Percentiles rank a stretch among this genome's conserved stretches.
Conservation (phyloP, 2,113 vertebrate species). For the Penelope pileata region DNA sequence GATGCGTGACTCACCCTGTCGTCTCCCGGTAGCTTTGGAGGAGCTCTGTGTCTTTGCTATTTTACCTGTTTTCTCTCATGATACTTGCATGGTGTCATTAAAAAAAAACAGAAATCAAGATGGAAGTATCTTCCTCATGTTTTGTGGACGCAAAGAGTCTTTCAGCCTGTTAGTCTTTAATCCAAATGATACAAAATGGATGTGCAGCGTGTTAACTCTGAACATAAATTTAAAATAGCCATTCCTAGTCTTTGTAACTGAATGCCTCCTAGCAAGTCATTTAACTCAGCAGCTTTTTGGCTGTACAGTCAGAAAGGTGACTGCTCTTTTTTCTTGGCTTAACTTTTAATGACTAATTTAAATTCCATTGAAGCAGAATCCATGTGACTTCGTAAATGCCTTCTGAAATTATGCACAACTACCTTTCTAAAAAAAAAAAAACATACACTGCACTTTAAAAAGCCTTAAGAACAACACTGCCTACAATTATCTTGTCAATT, state of each 20-base stretch:
- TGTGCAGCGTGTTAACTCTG: not conserved
- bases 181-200: not conserved
- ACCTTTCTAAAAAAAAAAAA: not conserved
- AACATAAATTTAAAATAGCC: not conserved
- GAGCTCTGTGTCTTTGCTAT: not conserved
- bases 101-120: not conserved
- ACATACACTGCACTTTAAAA: not conserved
- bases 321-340: not conserved
- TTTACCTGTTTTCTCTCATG: not conserved
- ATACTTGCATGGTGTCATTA: not conserved
- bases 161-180: not conserved
- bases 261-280: not conserved
- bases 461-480: not conserved
- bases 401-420: slow-evolving; percentile 22
- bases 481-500: slow-evolving; percentile 61
- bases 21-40: not conserved
- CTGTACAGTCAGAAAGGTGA: not conserved
- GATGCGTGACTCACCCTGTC: rapidly evolving
- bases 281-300: not conserved
- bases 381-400: slow-evolving; percentile 15
- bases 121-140: not conserved
- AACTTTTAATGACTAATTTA: slow-evolving; percentile 47
- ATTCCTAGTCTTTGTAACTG: not conserved
- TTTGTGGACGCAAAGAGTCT: not conserved
- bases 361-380: slow-evolving; percentile 39